Conservation (phyloP, 2,888 invertebrate species). For the Athetis lepigone region DNA sequence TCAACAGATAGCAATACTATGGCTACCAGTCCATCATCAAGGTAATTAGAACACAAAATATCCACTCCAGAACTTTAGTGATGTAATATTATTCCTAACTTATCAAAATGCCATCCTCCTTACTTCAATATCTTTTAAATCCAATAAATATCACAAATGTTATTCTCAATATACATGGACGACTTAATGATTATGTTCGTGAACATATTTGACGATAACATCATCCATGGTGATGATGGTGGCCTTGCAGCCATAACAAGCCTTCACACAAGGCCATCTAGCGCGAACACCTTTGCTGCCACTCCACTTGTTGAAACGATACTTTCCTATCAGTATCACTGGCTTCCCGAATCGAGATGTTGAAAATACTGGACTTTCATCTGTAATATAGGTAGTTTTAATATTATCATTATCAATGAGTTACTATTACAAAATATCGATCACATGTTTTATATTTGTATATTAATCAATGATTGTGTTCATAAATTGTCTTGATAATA, state of each 20-base stretch:
- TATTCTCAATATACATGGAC: constrained; percentile 7
- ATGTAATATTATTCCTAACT: not conserved
- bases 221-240: constrained; percentile 62
- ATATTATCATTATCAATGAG: not conserved
- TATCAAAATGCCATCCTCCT: too few relatives aligned
- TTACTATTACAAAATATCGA: not conserved
- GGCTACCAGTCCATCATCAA: not conserved
- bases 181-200: constrained; percentile 58
- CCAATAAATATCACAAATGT: not conserved
- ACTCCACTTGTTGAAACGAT: constrained; percentile 66
- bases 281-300: constrained; percentile 52
- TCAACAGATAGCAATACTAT: not conserved
- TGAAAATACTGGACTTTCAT: constrained; percentile 37
- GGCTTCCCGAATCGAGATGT: constrained; percentile 72
- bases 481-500: not conserved
- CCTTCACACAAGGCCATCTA: constrained; percentile 68
- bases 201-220: constrained; percentile 42
- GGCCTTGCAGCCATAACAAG: constrained; percentile 63
- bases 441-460: not conserved
- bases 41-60: not conserved
- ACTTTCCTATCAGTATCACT: constrained; percentile 63
- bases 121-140: too few relatives aligned
- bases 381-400: constrained; percentile 22
- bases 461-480: constrained; percentile 14
- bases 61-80: not conserved